A percentile compares a stretch with the other conserved stretches of the same genome.
Conservation (phyloP, 2,888 invertebrate species). For the Callimorpha dominula region DNA sequence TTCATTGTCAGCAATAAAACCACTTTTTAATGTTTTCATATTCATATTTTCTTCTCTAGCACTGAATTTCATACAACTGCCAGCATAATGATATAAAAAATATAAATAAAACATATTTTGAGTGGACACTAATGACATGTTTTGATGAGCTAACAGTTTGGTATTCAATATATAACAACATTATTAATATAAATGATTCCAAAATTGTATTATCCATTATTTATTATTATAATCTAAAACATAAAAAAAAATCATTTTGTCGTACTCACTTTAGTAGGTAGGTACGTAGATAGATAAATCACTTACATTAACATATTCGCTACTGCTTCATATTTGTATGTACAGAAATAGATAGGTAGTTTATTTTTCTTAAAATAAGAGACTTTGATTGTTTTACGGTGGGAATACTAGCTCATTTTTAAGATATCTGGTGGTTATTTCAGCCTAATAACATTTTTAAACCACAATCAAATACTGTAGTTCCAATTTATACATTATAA, state of each 20-base stretch:
- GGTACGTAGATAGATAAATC: constrained; percentile 51
- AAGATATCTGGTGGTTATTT: constrained; percentile 80
- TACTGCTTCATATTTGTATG: constrained; percentile 69
- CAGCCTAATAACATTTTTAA: constrained; percentile 67
- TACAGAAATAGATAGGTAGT: constrained; percentile 64
- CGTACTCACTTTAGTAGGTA: constrained; percentile 50
- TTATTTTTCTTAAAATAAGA: constrained; percentile 69
- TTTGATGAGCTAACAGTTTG: constrained; percentile 34
- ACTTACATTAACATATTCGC: constrained; percentile 55
- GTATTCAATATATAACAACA: constrained; percentile 32
- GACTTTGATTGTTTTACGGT: constrained; percentile 82
- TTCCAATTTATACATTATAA: constrained; percentile 28
- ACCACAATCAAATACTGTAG: constrained; percentile 50
- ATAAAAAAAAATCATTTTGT: constrained; percentile 40
- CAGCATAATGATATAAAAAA: constrained; percentile 72
- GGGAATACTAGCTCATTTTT: constrained; percentile 80
- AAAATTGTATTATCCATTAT: constrained; percentile 37
- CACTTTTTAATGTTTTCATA: constrained; percentile 66
- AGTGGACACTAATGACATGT: constrained; percentile 45
- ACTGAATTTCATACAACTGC: constrained; percentile 69
- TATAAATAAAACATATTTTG: constrained; percentile 53
- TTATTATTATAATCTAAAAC: constrained; percentile 35
- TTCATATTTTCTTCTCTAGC: constrained; percentile 74
- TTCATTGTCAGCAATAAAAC: constrained; percentile 54
- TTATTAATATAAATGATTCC: constrained; percentile 37